Evolutionary conservation across 2,113 vertebrate species (phyloP).

Genomic region (Ctenomys sociabilis): DNA sequence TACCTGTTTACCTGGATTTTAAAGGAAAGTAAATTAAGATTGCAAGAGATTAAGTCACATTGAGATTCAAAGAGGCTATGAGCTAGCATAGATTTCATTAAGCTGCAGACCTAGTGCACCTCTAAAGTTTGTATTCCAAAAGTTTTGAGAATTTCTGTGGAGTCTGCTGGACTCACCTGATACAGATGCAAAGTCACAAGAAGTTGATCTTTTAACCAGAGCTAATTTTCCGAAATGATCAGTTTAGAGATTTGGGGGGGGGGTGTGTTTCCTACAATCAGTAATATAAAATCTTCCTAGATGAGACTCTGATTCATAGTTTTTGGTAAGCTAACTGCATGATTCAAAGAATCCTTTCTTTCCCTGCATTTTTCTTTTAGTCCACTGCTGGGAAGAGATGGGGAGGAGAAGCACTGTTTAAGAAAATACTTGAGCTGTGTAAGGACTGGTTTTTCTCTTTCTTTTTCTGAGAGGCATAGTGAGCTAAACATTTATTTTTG

Average conservation of each 20-base stretch:
- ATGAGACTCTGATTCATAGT: not conserved
- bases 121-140: not conserved
- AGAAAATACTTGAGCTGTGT: not conserved
- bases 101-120: not conserved
- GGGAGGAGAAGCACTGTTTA: not conserved
- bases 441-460: not conserved
- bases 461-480: not conserved
- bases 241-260: not conserved
- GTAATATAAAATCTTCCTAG: not conserved
- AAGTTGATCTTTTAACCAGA: not conserved
- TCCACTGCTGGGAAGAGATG: not conserved
- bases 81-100: not conserved
- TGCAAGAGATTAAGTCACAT: not conserved
- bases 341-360: not conserved
- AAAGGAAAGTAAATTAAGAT: constrained; percentile 28
- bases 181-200: constrained; percentile 21
- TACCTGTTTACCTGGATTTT: not conserved
- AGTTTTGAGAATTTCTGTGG: not conserved
- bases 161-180: not conserved
- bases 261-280: not conserved
- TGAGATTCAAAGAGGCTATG: not conserved
- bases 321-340: not conserved
- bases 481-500: not conserved
- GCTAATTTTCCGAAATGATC: not conserved
- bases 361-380: not conserved